Evolutionary conservation across 2,888 invertebrate species (phyloP), one percentile per base, ranked within the genome.

Genomic region (Pterobdella sp.): DNA sequence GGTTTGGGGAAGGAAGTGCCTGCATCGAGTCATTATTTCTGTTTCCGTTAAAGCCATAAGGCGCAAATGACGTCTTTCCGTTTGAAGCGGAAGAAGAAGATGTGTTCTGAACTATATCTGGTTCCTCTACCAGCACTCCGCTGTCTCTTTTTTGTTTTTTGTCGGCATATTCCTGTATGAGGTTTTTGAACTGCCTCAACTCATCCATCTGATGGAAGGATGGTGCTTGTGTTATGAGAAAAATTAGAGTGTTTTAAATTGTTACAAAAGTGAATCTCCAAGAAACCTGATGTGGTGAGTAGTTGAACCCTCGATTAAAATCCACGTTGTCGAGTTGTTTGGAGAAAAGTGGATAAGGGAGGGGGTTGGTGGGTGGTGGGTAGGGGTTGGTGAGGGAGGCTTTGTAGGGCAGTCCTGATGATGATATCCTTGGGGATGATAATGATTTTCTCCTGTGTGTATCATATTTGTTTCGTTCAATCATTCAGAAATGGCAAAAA

Each of bases 91-190:
- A 56, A 56, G 26, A 22, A 56, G 60, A 56, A 14, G 60, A 56
- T 0, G 71, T 56, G 26, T 71, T 56, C 63, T 60, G 34, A 18
- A 71, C 37, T 14, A 71, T 56, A 26, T 74, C 74, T 22, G 68
- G 72, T 37, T 74, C 74, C n/a, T 72, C 74, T 10, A 68, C 74
- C 1, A 74, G 68, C 0, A 74, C 72, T 0, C 74, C 74, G 56
- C 74, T 74, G 72, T 74, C 74, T 32, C 74, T 56, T 36, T 52
- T 67, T 49, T 74, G 72, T 1, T 68, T 56, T n/a, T 36, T 70
- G 42, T 52, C 52, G 18, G 71, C 52, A 26, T 56, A 71, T 1
- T 71, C 71, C n/a, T 60, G 32, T 14, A 56, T 52, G 2, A 71
- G 63, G 34, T 35, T 26, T 36, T 71, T 71, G 32, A 71, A n/a